These are phyloP conservation scores for Anhinga rufa DNA, from an alignment of 2,113 vertebrate genomes.

Conservation along the genomic window DNA sequence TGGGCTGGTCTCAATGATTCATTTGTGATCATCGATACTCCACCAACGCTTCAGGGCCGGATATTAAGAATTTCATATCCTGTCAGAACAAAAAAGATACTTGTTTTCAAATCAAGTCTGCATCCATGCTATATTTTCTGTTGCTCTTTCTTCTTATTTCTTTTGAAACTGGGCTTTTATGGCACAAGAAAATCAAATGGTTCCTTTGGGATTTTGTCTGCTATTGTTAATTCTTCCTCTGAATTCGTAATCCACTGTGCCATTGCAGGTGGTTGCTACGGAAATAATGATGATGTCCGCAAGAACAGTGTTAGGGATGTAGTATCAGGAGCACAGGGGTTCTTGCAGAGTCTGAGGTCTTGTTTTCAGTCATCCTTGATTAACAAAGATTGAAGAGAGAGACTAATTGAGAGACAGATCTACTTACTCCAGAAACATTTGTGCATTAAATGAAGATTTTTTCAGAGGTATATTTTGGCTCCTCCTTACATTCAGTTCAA, in stretches of 20 bases:
- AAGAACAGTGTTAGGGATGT: not conserved
- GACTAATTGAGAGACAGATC: not conserved
- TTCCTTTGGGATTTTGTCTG: not conserved
- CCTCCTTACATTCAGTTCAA: not conserved
- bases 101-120: not conserved
- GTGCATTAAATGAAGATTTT: not conserved
- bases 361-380: not conserved
- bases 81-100: not conserved
- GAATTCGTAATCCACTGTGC: not conserved
- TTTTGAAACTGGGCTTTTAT: not conserved
- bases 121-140: not conserved
- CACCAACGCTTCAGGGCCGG: not conserved
- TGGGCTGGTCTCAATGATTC: not conserved
- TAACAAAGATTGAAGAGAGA: not conserved
- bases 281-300: not conserved
- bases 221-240: not conserved
- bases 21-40: not conserved
- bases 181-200: not conserved
- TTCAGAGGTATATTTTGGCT: not conserved
- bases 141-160: not conserved
- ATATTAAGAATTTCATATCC: not conserved
- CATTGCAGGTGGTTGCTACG: not conserved
- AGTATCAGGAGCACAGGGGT: not conserved
- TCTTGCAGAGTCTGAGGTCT: not conserved
- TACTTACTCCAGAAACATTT: not conserved